Conservation (phyloP, 2,797 vertebrate genomes). For the Todus mexicanus region DNA sequence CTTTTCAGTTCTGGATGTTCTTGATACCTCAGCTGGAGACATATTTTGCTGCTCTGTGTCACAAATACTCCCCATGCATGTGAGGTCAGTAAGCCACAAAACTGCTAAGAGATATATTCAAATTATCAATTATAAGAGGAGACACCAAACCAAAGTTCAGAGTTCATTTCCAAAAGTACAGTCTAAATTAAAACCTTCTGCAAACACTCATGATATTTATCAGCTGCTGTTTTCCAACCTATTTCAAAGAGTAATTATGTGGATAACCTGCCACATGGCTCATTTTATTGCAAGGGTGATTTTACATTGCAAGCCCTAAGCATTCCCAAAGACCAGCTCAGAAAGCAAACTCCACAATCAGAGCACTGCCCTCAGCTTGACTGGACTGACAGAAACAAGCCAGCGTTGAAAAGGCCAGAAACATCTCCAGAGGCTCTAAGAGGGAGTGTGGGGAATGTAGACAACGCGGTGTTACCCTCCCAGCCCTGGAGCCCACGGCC, state of each 20-base stretch:
- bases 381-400: not conserved
- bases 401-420: slow-evolving; percentile 41
- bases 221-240: not conserved
- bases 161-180: not conserved
- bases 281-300: not conserved
- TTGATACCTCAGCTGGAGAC: not conserved
- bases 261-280: not conserved
- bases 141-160: not conserved
- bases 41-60: not conserved
- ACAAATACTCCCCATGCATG: not conserved
- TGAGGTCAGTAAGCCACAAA: not conserved
- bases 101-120: not conserved
- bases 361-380: not conserved
- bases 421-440: not conserved
- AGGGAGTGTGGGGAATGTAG: not conserved
- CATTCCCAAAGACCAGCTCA: not conserved
- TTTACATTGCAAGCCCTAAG: not conserved
- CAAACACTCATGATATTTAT: not conserved
- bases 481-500: not conserved
- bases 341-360: not conserved
- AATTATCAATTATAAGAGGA: slow-evolving; percentile 9
- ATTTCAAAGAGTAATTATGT: not conserved
- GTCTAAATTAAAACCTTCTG: slow-evolving; percentile 19
- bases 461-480: not conserved
- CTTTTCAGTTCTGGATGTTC: not conserved